Conservation (phyloP, 2,888 invertebrate species). For the Euzetes globulus region DNA sequence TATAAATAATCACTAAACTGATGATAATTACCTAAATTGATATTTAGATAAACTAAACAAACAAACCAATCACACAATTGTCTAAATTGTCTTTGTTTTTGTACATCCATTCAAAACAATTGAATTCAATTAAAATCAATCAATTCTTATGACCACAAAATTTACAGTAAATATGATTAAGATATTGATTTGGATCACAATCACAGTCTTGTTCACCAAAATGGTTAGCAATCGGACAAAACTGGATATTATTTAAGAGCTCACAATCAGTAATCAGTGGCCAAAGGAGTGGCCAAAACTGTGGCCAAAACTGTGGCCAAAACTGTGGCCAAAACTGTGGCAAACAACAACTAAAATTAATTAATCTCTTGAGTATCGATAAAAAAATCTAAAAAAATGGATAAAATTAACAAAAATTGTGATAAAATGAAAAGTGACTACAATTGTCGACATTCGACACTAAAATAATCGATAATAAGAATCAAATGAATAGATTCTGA, state of each 20-base stretch:
- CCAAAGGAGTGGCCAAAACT: too few relatives aligned
- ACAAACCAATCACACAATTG: slow-evolving; percentile 11
- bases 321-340: neutral
- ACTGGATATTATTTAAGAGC: neutral
- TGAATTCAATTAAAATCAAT: neutral
- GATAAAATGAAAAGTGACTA: neutral
- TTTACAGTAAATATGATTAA: neutral
- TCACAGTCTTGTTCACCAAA: slow-evolving; percentile 5
- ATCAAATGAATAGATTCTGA: neutral
- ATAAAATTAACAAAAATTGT: neutral
- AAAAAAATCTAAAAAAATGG: neutral
- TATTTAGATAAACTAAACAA: neutral
- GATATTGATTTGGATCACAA: neutral
- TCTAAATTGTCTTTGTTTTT: neutral
- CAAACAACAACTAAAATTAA: neutral
- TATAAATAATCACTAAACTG: neutral
- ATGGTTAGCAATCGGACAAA: neutral
- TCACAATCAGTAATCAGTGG: neutral
- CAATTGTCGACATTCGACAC: neutral
- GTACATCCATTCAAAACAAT: neutral
- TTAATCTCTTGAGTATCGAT: neutral
- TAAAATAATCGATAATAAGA: neutral
- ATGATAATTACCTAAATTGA: neutral
- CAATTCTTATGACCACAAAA: neutral
- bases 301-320: neutral